Evolutionary conservation across 2,888 invertebrate genomes (phyloP).

Genomic region (Rhodophaea formosa): DNA sequence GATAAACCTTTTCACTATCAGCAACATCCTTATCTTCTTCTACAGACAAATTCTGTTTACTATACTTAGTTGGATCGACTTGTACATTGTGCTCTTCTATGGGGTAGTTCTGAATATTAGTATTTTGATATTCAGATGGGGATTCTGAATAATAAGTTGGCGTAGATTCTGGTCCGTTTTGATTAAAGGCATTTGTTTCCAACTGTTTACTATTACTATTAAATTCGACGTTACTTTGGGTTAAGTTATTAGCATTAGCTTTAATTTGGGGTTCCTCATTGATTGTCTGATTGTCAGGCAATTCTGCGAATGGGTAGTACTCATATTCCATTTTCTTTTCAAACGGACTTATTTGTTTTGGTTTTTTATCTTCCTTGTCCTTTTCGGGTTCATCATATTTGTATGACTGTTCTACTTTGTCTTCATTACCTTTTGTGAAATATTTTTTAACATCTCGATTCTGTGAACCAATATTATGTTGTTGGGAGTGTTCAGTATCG

Average conservation of each 20-base stretch:
- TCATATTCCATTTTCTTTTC: conserved; percentile 15
- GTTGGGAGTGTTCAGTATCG: background rate
- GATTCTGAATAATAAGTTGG: background rate
- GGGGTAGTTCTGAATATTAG: background rate
- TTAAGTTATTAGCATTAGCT: background rate
- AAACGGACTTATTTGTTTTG: conserved; percentile 21
- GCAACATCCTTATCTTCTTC: conserved; percentile 18
- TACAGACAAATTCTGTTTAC: conserved; percentile 22
- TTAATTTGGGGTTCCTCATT: conserved; percentile 8
- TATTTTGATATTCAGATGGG: conserved; percentile 1
- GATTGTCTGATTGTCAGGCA: background rate
- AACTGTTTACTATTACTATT: conserved; percentile 1
- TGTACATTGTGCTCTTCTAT: background rate
- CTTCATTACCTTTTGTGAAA: background rate
- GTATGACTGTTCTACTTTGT: conserved; percentile 18
- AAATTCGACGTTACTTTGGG: conserved; percentile 20
- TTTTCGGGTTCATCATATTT: conserved; percentile 41
- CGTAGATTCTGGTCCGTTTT: background rate
- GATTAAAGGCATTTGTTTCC: conserved; percentile 1
- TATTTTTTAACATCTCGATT: background rate
- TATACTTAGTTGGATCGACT: background rate
- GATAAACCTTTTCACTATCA: conserved; percentile 27
- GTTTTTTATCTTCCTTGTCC: conserved; percentile 27
- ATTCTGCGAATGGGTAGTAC: background rate
- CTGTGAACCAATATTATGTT: background rate